These are phyloP conservation scores for Drosophila malerkotliana DNA, from an alignment of 1,140 invertebrate genomes.

Conservation along the genomic window DNA sequence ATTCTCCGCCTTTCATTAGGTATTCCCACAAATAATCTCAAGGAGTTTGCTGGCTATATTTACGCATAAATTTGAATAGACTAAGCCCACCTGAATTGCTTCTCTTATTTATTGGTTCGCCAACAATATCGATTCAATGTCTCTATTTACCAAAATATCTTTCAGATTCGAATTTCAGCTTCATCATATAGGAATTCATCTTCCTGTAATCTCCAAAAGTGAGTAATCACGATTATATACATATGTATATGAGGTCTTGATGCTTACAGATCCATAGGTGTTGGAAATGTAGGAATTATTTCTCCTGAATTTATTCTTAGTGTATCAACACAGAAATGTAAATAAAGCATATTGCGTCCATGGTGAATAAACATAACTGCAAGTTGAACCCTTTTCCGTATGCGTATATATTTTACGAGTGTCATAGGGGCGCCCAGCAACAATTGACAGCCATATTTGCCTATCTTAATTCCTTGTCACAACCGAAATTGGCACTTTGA, in stretches of 20 bases:
- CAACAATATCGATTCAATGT: neutral
- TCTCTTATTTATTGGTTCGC: neutral
- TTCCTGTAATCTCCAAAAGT: neutral
- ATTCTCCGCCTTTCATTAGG: constrained; percentile 1
- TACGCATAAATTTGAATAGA: constrained; percentile 4
- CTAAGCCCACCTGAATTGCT: constrained; percentile 1
- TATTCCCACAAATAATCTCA: neutral
- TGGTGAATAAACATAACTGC: constrained; percentile 34
- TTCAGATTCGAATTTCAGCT: neutral
- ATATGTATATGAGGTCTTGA: too few relatives aligned
- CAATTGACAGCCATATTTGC: constrained; percentile 68
- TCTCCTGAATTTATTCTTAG: neutral
- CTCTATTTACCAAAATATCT: neutral
- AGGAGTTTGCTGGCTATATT: neutral
- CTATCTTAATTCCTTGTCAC: constrained; percentile 80
- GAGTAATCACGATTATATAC: too few relatives aligned
- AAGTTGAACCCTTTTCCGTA: constrained; percentile 22
- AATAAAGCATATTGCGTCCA: constrained; percentile 35
- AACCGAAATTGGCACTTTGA: constrained; percentile 69
- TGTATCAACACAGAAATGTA: neutral
- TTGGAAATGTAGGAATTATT: neutral
- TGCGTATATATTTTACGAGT: constrained; percentile 61
- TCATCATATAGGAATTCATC: neutral
- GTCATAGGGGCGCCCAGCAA: constrained; percentile 52
- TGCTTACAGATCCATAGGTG: neutral